These are phyloP conservation scores for Mythimna albipuncta DNA, from an alignment of 2,888 invertebrate species.

Conservation along the genomic window DNA sequence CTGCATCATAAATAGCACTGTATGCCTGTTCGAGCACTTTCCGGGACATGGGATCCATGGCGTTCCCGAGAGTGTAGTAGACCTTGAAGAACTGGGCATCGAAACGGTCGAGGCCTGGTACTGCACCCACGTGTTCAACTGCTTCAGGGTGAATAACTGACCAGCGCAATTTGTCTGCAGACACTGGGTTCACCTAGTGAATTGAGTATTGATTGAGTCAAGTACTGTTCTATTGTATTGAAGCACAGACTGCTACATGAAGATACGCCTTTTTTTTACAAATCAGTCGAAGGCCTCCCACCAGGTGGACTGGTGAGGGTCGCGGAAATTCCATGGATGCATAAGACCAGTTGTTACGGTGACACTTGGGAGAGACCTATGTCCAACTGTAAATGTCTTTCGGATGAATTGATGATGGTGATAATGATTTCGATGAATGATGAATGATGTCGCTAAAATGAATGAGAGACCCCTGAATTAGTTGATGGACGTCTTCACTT, in stretches of 20 bases:
- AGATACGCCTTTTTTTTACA: background rate
- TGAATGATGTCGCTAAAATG: no score
- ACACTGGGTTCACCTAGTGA: constrained; percentile 90
- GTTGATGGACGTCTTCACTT: no score
- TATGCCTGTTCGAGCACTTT: constrained; percentile 93
- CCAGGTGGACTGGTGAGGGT: no score
- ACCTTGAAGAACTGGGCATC: constrained; percentile 94
- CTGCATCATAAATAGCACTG: constrained; percentile 94
- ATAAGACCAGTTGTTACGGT: no score
- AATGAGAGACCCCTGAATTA: no score
- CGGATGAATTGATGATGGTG: no score
- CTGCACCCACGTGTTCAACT: constrained; percentile 92
- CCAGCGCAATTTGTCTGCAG: constrained; percentile 88
- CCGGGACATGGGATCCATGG: constrained; percentile 90
- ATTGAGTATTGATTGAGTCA: background rate
- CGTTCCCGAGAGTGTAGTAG: constrained; percentile 91
- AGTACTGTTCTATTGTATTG: background rate
- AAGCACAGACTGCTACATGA: background rate
- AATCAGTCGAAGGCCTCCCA: no score
- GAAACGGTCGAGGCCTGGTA: constrained; percentile 91
- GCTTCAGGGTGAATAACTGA: constrained; percentile 79
- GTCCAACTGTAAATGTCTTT: no score
- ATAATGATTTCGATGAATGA: no score
- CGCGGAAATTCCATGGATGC: no score
- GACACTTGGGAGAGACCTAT: no score